These are phyloP conservation scores for Dicrurus megarhynchus DNA, from an alignment of 2,113 vertebrate species.

Conservation along the genomic window DNA sequence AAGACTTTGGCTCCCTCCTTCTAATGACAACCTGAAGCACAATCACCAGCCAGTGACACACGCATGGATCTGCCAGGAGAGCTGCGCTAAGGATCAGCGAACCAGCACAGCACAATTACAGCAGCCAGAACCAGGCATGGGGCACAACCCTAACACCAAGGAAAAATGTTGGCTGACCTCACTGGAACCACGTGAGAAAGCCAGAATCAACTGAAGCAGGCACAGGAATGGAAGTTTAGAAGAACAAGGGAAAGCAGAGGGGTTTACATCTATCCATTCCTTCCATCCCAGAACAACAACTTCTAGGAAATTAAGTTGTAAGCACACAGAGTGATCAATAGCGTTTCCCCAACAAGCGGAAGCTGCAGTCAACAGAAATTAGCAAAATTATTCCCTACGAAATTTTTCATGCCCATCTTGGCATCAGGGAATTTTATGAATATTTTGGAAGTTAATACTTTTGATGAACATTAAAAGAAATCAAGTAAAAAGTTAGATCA, in stretches of 20 bases:
- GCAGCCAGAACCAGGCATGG: not conserved
- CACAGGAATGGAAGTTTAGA: not conserved
- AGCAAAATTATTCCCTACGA: not conserved
- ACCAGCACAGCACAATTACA: not conserved
- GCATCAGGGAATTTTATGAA: not conserved
- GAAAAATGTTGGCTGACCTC: not conserved
- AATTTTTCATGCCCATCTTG: not conserved
- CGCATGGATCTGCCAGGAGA: not conserved
- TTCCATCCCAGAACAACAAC: not conserved
- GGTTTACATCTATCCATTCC: not conserved
- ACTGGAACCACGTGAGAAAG: not conserved
- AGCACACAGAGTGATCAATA: accelerated
- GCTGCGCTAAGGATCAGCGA: not conserved
- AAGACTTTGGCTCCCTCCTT: not conserved
- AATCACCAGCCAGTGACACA: not conserved
- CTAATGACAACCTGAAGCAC: not conserved
- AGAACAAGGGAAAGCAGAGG: not conserved
- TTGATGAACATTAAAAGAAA: not conserved
- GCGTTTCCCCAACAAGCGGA: not conserved
- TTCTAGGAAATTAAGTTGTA: not conserved
- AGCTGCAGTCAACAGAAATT: not conserved
- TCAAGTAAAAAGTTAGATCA: not conserved
- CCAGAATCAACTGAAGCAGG: not conserved
- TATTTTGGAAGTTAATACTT: not conserved
- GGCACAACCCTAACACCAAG: not conserved